Percentiles rank a stretch among this genome's conserved stretches.
Evolutionary conservation across 2,113 vertebrate genomes (phyloP).

Genomic region (Thermophis baileyi): DNA sequence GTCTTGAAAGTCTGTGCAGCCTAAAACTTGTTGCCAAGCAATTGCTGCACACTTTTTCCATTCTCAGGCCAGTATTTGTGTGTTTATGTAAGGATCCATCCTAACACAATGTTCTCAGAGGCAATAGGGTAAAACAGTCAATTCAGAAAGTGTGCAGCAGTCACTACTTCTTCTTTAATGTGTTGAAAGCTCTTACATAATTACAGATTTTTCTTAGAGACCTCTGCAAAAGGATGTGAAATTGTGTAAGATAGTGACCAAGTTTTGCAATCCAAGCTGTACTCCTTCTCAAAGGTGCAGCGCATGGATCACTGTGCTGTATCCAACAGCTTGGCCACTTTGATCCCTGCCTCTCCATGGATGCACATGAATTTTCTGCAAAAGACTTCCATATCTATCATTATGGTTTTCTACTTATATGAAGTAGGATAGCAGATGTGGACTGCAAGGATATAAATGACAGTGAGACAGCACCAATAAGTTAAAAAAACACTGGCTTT

Average conservation of each 20-base stretch:
- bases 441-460: neutral
- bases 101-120: neutral
- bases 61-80: neutral
- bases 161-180: neutral
- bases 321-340: neutral
- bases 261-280: neutral
- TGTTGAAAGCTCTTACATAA: neutral
- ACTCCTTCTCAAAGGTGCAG: neutral
- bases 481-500: neutral
- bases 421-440: neutral
- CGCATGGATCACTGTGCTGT: neutral
- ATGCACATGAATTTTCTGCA: neutral
- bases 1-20: neutral
- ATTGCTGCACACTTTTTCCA: neutral
- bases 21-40: neutral
- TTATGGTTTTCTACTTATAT: neutral
- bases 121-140: no score
- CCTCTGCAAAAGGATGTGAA: neutral
- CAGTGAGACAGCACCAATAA: neutral
- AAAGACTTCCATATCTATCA: neutral
- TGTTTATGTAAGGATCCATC: neutral
- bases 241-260: neutral
- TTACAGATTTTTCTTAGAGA: neutral
- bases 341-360: neutral
- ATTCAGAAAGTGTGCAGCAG: neutral